Conservation (phyloP, 2,113 vertebrate species). For the Silurus meridionalis region DNA sequence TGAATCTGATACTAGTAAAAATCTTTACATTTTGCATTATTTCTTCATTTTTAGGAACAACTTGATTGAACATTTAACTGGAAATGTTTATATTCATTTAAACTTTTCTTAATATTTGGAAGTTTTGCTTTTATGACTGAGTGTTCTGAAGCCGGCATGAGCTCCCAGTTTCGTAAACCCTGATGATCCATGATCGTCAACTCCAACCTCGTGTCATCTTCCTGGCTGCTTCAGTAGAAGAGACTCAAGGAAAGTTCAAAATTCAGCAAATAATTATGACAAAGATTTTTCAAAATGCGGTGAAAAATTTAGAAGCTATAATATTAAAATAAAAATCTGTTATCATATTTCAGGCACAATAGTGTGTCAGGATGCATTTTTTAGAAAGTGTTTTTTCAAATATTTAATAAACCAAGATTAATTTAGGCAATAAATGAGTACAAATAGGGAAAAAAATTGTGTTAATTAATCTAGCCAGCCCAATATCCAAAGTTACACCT, state of each 20-base stretch:
- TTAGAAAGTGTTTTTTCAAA: neutral
- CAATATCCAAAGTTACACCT: neutral
- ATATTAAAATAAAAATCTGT: too few species aligned
- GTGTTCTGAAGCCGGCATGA: neutral
- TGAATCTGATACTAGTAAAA: neutral
- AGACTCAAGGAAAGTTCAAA: neutral
- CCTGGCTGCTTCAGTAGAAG: neutral
- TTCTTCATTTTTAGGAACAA: neutral
- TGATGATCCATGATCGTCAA: neutral
- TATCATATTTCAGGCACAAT: neutral
- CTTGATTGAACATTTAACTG: neutral
- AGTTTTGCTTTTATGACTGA: neutral
- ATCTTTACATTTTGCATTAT: neutral
- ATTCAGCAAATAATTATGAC: neutral
- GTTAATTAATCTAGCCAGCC: neutral
- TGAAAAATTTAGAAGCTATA: too few species aligned
- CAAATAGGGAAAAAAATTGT: neutral
- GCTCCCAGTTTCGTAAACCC: neutral
- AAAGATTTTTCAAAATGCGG: neutral
- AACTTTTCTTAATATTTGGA: neutral
- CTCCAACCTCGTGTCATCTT: neutral
- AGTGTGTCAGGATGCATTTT: neutral
- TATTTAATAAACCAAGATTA: neutral
- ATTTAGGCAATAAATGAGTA: neutral
- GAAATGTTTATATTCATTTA: too few species aligned